These are phyloP conservation scores for Pterostichus niger DNA, from an alignment of 2,888 invertebrate genomes.

Conservation along the genomic window DNA sequence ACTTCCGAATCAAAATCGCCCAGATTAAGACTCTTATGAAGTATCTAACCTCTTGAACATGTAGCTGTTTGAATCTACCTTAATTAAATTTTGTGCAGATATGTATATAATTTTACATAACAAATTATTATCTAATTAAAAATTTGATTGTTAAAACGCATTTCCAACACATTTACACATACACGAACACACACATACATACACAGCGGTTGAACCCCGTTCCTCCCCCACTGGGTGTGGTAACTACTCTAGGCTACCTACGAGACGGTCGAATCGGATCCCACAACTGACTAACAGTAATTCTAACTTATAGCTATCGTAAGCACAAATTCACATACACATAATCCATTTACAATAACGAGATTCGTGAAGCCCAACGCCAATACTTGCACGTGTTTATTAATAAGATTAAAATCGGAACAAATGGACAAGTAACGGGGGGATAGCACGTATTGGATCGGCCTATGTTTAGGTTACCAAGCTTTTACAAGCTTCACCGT, in stretches of 20 bases:
- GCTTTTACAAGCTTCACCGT: constrained; percentile 40
- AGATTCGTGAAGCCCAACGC: constrained; percentile 88
- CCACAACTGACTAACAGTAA: constrained; percentile 81
- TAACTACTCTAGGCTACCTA: constrained; percentile 83
- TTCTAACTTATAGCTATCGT: constrained; percentile 81
- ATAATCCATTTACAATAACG: constrained; percentile 88
- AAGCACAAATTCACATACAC: constrained; percentile 54
- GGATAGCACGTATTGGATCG: constrained; percentile 80
- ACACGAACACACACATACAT: constrained; percentile 59
- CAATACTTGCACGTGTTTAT: constrained; percentile 82
- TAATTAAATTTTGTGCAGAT: constrained; percentile 9
- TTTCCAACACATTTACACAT: constrained; percentile 58
- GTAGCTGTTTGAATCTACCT: constrained; percentile 26
- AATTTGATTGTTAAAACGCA: constrained; percentile 38
- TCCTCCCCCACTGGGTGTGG: constrained; percentile 83
- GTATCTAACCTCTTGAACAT: constrained; percentile 44
- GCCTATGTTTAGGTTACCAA: constrained; percentile 82
- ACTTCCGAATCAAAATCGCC: background rate
- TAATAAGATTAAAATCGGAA: constrained; percentile 85
- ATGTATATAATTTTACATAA: constrained; percentile 15
- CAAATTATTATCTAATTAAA: constrained; percentile 32
- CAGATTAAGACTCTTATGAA: background rate
- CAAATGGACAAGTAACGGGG: constrained; percentile 82
- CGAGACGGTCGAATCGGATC: constrained; percentile 81
- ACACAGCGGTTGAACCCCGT: constrained; percentile 65